Evolutionary conservation across 2,888 invertebrate genomes (phyloP), one percentile per base, ranked within the genome.

Genomic region (Drosophila monieri): DNA sequence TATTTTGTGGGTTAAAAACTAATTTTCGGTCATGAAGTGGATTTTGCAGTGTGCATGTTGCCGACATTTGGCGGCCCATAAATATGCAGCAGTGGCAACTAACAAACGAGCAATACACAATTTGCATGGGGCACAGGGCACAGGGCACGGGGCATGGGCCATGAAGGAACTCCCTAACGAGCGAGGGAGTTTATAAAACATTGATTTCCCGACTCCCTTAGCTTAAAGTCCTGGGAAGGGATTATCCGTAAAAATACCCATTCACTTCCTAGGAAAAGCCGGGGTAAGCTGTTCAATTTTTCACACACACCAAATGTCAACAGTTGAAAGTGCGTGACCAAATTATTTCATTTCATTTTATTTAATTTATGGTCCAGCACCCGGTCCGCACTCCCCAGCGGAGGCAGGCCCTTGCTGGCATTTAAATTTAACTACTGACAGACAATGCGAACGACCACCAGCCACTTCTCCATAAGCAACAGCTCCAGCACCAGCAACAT

Each of bases 1-100:
- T 86, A 88, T 86, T 85, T 80, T 85, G 85, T 87, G 88, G 85
- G 88, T 77, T 84, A 78, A 80, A 83, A 88, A 87, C 88, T 85
- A 85, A 85, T 88, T 85, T 85, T 80, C 87, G 80, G 75, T 76
- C 81, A 81, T 84, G 79, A 80, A 85, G 77, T 85, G 81, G 86
- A 86, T 85, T 84, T 69, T 68, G 64, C 62, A 64, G 74, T 64
- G 74, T 58, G 55, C 71, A 74, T 57, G 52, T 44, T 73, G 68
- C 69, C 76, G 76, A 80, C 78, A 77, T 61, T 73, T 54, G 62
- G 44, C 51, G 57, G 73, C 59, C 72, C 80, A 76, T 86, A 80
- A 81, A 81, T 86, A 86, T 86, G 74, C 74, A 74, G 70, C 61
- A 66, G 66, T 54, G 69, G 46, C 53, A 56, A 23, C 59, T 23